A percentile compares a stretch with the other conserved stretches of the same genome.
Evolutionary conservation across 1,140 invertebrate species (phyloP).

Genomic region (Philopotamus ludificatus): DNA sequence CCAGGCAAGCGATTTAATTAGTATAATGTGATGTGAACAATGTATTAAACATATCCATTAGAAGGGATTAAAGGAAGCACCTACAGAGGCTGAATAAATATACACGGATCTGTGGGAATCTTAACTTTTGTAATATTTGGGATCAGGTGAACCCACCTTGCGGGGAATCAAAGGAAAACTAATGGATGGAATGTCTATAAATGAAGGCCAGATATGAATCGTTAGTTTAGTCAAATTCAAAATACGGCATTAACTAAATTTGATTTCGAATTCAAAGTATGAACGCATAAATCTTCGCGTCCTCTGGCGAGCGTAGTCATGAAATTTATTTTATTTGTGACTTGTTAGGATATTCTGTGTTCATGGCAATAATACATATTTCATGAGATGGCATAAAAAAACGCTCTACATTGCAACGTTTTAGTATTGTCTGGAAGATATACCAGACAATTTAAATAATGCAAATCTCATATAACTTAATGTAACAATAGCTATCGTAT

Average conservation of each 20-base stretch:
- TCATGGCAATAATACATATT: not conserved
- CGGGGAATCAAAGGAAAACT: slow-evolving; percentile 11
- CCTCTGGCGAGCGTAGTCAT: not conserved
- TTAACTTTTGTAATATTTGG: slow-evolving; percentile 2
- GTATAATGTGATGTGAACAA: slow-evolving; percentile 26
- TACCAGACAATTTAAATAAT: too few relatives aligned
- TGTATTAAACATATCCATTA: slow-evolving; percentile 31
- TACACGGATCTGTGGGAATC: not conserved
- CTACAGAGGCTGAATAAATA: slow-evolving; percentile 8
- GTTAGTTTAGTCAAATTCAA: too few relatives aligned
- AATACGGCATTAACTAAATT: too few relatives aligned
- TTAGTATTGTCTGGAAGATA: not conserved
- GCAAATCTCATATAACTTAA: too few relatives aligned
- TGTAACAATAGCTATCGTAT: too few relatives aligned
- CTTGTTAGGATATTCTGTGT: not conserved
- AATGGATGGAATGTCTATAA: too few relatives aligned
- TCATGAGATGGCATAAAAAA: not conserved
- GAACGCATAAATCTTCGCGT: too few relatives aligned
- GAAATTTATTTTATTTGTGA: not conserved
- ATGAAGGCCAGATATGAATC: too few relatives aligned
- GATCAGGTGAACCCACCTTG: not conserved
- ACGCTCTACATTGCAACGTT: not conserved
- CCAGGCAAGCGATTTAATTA: slow-evolving; percentile 23
- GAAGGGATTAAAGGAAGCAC: slow-evolving; percentile 20
- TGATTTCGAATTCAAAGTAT: too few relatives aligned